A percentile compares a stretch with the other conserved stretches of the same genome.
Evolutionary conservation across 2,113 vertebrate species (phyloP).

Genomic region (Manacus vitellinus): DNA sequence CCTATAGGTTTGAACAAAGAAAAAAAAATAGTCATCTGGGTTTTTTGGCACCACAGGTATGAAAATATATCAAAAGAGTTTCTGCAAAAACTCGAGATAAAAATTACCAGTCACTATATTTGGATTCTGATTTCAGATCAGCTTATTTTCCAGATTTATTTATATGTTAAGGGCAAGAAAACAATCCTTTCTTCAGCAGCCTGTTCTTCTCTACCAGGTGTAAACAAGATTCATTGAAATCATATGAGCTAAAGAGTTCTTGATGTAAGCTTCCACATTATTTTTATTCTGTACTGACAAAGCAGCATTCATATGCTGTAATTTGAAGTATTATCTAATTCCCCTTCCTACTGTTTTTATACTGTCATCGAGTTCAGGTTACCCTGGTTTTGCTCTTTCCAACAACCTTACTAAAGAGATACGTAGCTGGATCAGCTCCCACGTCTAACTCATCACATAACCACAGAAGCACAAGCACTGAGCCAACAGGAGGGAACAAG

Average conservation of each 20-base stretch:
- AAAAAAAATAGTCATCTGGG: neutral
- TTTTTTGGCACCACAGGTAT: neutral
- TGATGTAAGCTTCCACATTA: neutral
- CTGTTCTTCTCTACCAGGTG: neutral
- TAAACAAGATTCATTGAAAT: neutral
- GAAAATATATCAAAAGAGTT: neutral
- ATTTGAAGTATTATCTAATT: neutral
- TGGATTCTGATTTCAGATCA: neutral
- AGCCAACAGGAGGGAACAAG: neutral
- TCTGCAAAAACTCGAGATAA: neutral
- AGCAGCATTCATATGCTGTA: neutral
- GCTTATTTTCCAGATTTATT: neutral
- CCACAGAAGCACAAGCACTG: neutral
- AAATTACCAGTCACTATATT: neutral
- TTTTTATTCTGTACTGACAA: neutral
- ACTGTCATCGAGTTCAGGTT: neutral
- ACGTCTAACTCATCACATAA: neutral
- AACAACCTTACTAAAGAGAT: neutral
- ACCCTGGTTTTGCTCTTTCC: neutral
- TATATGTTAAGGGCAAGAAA: neutral
- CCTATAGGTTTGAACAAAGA: neutral
- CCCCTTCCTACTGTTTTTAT: neutral
- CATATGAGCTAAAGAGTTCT: neutral
- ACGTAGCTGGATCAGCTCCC: neutral
- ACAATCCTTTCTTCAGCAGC: neutral